Percentiles rank a stretch among this genome's conserved stretches.
Conservation (phyloP, 1,140 invertebrate genomes). For the Varroa destructor region DNA sequence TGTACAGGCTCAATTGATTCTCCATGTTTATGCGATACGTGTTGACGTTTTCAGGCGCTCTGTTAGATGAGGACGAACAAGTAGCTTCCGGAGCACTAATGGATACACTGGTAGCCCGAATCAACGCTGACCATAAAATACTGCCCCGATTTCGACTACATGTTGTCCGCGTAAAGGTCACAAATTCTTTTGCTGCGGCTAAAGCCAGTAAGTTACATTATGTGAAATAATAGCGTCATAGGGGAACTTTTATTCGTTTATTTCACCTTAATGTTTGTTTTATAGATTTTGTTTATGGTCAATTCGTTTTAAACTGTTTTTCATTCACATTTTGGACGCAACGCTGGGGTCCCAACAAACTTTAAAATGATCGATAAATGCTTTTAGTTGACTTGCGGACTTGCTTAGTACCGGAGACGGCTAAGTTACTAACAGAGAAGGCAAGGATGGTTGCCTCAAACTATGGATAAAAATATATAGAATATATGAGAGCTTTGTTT, state of each 20-base stretch:
- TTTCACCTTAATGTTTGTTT: not conserved
- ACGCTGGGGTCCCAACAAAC: not conserved
- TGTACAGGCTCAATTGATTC: too few relatives aligned
- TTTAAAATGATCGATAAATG: not conserved
- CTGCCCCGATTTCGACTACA: constrained; percentile 20
- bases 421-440: too few relatives aligned
- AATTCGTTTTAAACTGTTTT: not conserved
- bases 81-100: not conserved
- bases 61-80: constrained; percentile 17
- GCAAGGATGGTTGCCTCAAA: too few relatives aligned
- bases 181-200: constrained; percentile 9
- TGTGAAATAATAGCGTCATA: too few relatives aligned
- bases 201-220: constrained; percentile 7
- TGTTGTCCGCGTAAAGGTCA: not conserved
- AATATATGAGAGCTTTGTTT: too few relatives aligned
- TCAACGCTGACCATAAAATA: constrained; percentile 24
- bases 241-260: too few relatives aligned
- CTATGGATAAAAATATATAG: too few relatives aligned
- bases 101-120: not conserved
- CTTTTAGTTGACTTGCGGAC: not conserved
- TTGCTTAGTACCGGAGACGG: too few relatives aligned
- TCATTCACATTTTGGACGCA: not conserved
- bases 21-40: too few relatives aligned
- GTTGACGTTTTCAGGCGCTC: constrained; percentile 2
- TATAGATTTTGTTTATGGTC: not conserved